Conservation (phyloP, 2,113 vertebrate genomes). For the Miniopterus natalensis region DNA sequence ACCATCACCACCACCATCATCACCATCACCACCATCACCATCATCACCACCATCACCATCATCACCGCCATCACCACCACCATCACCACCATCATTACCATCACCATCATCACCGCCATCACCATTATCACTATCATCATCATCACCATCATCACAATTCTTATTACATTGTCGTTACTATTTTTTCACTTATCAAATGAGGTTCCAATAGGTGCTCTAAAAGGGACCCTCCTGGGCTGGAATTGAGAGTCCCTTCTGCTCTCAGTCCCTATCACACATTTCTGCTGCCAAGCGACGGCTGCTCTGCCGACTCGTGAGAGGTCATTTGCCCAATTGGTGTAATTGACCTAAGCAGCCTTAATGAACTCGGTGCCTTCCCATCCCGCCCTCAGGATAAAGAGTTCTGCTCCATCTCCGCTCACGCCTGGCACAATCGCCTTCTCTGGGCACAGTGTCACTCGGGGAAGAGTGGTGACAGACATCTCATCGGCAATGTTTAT, state of each 20-base stretch:
- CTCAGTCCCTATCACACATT: neutral
- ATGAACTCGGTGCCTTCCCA: conserved; percentile 38
- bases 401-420: conserved; percentile 7
- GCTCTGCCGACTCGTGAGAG: neutral
- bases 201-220: neutral
- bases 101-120: fast-evolving
- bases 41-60: fast-evolving
- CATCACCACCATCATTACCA: neutral
- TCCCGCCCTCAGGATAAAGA: conserved; percentile 40
- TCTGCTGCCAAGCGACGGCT: conserved; percentile 11
- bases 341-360: conserved; percentile 61
- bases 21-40: fast-evolving
- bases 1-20: fast-evolving
- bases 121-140: fast-evolving
- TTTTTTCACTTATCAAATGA: neutral
- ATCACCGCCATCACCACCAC: fast-evolving
- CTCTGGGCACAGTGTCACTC: neutral
- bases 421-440: conserved; percentile 54
- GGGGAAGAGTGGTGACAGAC: neutral
- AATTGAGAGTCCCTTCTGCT: neutral
- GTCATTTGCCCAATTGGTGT: conserved; percentile 28
- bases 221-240: neutral
- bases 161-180: neutral
- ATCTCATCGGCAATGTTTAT: neutral
- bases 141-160: too few relatives aligned